A percentile compares a stretch with the other conserved stretches of the same genome.
Evolutionary conservation across 2,888 invertebrate genomes (phyloP).

Genomic region (Hydroisotoma schaefferi): DNA sequence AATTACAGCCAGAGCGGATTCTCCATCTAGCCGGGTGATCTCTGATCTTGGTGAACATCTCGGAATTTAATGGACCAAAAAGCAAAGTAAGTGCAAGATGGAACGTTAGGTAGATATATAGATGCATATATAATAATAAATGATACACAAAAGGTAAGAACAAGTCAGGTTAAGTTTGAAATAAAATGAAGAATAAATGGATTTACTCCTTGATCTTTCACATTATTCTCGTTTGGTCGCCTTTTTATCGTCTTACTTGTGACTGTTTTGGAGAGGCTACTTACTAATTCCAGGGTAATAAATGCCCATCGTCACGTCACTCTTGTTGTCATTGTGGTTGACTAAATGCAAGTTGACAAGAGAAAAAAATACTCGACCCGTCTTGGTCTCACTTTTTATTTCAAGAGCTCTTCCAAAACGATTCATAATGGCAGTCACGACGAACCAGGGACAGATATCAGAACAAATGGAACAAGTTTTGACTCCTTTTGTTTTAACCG

Average conservation of each 20-base stretch:
- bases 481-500: slow-evolving; percentile 8
- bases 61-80: slow-evolving; percentile 13
- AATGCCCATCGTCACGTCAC: slow-evolving; percentile 16
- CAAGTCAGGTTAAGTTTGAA: no score
- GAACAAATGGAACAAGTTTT: slow-evolving; percentile 42
- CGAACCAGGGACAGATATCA: slow-evolving; percentile 37
- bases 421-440: slow-evolving; percentile 11
- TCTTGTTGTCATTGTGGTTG: slow-evolving; percentile 14
- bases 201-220: slow-evolving; percentile 4
- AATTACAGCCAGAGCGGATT: slow-evolving; percentile 7
- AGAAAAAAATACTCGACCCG: not conserved
- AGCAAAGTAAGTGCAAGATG: no score
- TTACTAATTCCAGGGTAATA: slow-evolving; percentile 12
- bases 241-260: slow-evolving; percentile 1
- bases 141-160: no score
- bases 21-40: slow-evolving; percentile 7
- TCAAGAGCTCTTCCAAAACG: slow-evolving; percentile 4
- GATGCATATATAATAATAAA: no score
- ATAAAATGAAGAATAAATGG: slow-evolving; percentile 4
- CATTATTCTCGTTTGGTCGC: slow-evolving; percentile 4
- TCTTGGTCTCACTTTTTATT: slow-evolving; percentile 10
- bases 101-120: no score
- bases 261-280: not conserved
- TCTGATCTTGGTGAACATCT: slow-evolving; percentile 11
- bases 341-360: slow-evolving; percentile 13